Percentiles rank a stretch among this genome's conserved stretches.
Conservation (phyloP, 2,888 invertebrate species). For the Ochropacha duplaris region DNA sequence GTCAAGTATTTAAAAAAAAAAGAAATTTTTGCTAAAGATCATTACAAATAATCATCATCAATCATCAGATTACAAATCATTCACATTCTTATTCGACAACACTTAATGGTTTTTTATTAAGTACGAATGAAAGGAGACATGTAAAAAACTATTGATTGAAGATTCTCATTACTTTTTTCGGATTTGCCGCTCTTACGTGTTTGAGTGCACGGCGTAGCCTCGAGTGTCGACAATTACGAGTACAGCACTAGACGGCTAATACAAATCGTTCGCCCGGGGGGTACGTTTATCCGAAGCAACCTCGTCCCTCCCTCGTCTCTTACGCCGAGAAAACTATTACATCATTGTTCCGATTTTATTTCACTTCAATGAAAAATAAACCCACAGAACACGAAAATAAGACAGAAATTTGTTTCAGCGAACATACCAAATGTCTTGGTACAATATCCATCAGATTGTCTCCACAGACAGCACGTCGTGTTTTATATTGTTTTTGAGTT, state of each 20-base stretch:
- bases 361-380: constrained; percentile 43
- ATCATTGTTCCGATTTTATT: constrained; percentile 60
- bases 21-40: too few relatives aligned
- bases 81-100: constrained; percentile 4
- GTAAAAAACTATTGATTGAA: constrained; percentile 49
- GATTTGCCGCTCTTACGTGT: constrained; percentile 62
- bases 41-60: too few relatives aligned
- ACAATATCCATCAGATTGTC: constrained; percentile 22
- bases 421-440: constrained; percentile 26
- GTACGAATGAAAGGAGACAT: constrained; percentile 26
- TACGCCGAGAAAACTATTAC: constrained; percentile 66
- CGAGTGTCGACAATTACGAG: constrained; percentile 78
- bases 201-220: constrained; percentile 67
- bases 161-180: constrained; percentile 55
- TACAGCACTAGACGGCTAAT: constrained; percentile 78
- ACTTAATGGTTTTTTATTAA: too few relatives aligned
- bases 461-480: constrained; percentile 30
- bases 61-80: too few relatives aligned
- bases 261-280: constrained; percentile 78
- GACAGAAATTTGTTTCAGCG: constrained; percentile 36
- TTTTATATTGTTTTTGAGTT: constrained; percentile 44
- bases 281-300: constrained; percentile 67
- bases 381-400: constrained; percentile 34
- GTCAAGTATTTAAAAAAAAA: too few relatives aligned
- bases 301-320: constrained; percentile 47